Evolutionary conservation across 2,113 vertebrate species (phyloP).

Genomic region (Poecile atricapillus): DNA sequence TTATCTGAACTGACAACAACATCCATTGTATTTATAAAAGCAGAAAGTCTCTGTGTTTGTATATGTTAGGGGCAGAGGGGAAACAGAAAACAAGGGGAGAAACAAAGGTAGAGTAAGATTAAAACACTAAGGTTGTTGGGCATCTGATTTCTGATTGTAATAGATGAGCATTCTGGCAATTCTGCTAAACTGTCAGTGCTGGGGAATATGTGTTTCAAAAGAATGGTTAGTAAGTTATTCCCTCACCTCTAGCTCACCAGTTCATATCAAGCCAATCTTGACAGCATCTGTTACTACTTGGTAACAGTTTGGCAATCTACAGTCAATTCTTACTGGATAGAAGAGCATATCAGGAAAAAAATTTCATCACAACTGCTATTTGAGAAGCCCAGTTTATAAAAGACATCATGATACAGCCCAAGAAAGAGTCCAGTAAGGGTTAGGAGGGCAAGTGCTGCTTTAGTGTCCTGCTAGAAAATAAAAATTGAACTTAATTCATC

Average conservation of each 20-base stretch:
- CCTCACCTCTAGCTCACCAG: background rate
- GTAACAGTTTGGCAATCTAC: background rate
- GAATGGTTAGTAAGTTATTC: background rate
- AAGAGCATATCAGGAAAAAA: background rate
- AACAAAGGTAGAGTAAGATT: background rate
- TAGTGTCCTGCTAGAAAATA: background rate
- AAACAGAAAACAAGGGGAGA: background rate
- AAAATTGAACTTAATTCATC: background rate
- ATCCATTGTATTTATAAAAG: conserved; percentile 63
- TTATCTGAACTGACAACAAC: conserved; percentile 78
- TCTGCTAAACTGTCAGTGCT: background rate
- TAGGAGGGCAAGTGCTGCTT: background rate
- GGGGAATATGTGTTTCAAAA: background rate
- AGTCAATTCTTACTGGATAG: background rate
- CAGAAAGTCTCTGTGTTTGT: background rate
- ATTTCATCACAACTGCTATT: background rate
- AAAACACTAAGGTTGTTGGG: background rate
- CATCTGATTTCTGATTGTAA: conserved; percentile 10
- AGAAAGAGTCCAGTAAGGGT: background rate
- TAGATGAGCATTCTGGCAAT: background rate
- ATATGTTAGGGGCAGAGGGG: conserved; percentile 10
- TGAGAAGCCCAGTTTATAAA: background rate
- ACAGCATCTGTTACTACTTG: background rate
- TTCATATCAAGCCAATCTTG: background rate
- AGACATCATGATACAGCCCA: background rate